Evolutionary conservation across 2,113 vertebrate genomes (phyloP).

Genomic region (Neodontobutis hainanensis): DNA sequence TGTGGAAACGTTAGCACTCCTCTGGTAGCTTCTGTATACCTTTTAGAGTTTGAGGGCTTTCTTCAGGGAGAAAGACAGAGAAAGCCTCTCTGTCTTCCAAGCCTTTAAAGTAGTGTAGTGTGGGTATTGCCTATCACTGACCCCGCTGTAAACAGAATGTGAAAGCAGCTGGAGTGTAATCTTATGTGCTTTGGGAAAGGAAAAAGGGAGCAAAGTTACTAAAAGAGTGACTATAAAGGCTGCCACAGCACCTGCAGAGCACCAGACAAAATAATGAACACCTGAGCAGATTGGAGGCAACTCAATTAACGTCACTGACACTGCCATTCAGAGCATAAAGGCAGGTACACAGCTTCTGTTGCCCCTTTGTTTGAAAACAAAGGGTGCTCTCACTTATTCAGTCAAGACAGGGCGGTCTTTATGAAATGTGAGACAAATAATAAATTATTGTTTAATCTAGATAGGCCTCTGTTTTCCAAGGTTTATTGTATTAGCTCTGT

Average conservation of each 20-base stretch:
- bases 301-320: constrained; percentile 84
- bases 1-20: constrained; percentile 11
- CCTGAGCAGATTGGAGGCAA: constrained; percentile 84
- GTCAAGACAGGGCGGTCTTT: constrained; percentile 84
- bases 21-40: constrained; percentile 31
- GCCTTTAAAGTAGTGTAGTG: constrained; percentile 46
- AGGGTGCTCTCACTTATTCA: constrained; percentile 85
- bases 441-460: constrained; percentile 93
- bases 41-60: constrained; percentile 37
- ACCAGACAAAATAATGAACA: constrained; percentile 76
- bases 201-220: constrained; percentile 62
- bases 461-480: constrained; percentile 85
- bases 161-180: constrained; percentile 76
- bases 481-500: constrained; percentile 81
- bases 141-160: constrained; percentile 72
- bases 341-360: constrained; percentile 83
- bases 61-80: constrained; percentile 50
- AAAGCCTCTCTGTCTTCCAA: constrained; percentile 52
- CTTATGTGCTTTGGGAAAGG: constrained; percentile 73
- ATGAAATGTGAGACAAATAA: constrained; percentile 85
- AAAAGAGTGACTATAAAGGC: constrained; percentile 67
- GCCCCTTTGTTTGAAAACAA: constrained; percentile 87
- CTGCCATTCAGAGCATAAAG: constrained; percentile 79
- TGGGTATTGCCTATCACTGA: constrained; percentile 64
- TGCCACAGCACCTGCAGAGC: constrained; percentile 76